Conservation (phyloP, 2,888 invertebrate species). For the Phyllotreta cruciferae region DNA sequence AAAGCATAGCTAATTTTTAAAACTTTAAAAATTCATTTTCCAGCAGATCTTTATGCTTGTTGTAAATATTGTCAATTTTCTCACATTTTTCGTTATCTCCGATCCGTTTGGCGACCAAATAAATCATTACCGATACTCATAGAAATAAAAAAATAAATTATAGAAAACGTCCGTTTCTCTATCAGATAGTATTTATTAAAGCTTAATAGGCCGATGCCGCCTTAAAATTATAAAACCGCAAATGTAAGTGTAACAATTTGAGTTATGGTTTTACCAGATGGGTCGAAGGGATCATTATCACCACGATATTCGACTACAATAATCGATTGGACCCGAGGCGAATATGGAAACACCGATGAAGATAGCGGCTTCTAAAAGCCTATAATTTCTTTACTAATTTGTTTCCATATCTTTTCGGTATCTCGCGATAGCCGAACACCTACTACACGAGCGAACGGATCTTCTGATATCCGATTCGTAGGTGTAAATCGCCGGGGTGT, state of each 20-base stretch:
- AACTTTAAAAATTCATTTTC: too few species aligned
- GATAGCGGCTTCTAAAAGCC: slow-evolving; percentile 61
- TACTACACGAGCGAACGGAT: slow-evolving; percentile 25
- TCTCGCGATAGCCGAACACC: slow-evolving; percentile 43
- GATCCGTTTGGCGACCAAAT: slow-evolving; percentile 15
- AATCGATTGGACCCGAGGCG: slow-evolving; percentile 60
- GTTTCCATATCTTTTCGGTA: slow-evolving; percentile 59
- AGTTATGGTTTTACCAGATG: slow-evolving; percentile 57
- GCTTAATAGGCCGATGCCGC: slow-evolving; percentile 50
- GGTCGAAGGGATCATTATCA: slow-evolving; percentile 54
- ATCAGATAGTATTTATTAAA: slow-evolving; percentile 50
- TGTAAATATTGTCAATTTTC: slow-evolving; percentile 17
- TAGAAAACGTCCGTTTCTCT: slow-evolving; percentile 38
- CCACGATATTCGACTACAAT: slow-evolving; percentile 56
- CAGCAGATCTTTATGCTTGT: too few species aligned
- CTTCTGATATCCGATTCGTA: slow-evolving; percentile 8
- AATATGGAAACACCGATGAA: slow-evolving; percentile 38
- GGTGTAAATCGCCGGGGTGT: slow-evolving; percentile 12
- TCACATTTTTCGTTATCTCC: slow-evolving; percentile 18
- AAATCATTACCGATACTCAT: slow-evolving; percentile 16
- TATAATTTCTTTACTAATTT: slow-evolving; percentile 61
- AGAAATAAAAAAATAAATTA: slow-evolving; percentile 35
- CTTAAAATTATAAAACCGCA: slow-evolving; percentile 58
- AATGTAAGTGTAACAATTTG: slow-evolving; percentile 58
- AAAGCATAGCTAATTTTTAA: too few species aligned